These are phyloP conservation scores for Megamerina dolium DNA, from an alignment of 2,888 invertebrate species.

Conservation along the genomic window DNA sequence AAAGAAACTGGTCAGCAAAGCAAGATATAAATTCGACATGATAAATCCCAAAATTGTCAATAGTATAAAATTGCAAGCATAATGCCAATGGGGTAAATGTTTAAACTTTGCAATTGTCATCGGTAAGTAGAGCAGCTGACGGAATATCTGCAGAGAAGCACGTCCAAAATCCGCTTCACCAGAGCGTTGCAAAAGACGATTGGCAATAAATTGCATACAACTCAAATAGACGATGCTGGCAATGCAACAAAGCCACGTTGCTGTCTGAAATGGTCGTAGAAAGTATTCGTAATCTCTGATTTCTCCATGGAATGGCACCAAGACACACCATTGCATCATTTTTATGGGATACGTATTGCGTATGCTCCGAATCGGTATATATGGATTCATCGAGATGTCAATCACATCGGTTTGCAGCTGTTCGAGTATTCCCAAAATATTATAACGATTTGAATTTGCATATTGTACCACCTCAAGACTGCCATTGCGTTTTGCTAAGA, in stretches of 20 bases:
- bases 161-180: conserved; percentile 18
- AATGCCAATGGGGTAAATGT: conserved; percentile 11
- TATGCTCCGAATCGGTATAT: conserved; percentile 15
- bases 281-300: conserved; percentile 27
- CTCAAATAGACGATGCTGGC: conserved; percentile 18
- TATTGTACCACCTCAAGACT: conserved; percentile 19
- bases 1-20: conserved; percentile 31
- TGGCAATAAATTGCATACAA: conserved; percentile 11
- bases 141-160: conserved; percentile 21
- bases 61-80: conserved; percentile 16
- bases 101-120: neutral
- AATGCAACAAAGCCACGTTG: conserved; percentile 23
- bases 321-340: conserved; percentile 27
- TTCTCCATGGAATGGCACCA: conserved; percentile 26
- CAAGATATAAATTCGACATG: conserved; percentile 30
- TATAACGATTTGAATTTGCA: conserved; percentile 18
- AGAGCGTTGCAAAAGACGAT: neutral
- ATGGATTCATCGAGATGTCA: conserved; percentile 28
- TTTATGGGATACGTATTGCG: conserved; percentile 28
- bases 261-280: conserved; percentile 25
- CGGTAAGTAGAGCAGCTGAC: conserved; percentile 26
- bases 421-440: conserved; percentile 21
- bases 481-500: conserved; percentile 25
- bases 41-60: conserved; percentile 28
- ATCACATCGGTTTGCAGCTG: conserved; percentile 22